A percentile compares a stretch with the other conserved stretches of the same genome.
phyloP scores from a whole-genome alignment of 2,797 vertebrate species.

The Ispidina picta region DNA sequence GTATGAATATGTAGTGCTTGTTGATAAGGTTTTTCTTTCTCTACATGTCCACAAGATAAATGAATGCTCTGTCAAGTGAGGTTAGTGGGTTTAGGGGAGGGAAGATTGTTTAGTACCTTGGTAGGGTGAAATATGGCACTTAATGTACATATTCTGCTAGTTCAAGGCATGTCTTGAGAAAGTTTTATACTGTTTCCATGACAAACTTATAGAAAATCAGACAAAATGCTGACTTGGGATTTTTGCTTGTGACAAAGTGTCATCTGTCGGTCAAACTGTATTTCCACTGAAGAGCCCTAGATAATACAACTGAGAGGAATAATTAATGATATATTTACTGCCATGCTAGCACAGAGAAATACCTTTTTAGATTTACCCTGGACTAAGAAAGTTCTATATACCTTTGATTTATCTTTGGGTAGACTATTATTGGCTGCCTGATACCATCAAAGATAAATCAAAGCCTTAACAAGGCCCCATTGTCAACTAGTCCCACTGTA shows the following conservation, averaged over 20 bases:
- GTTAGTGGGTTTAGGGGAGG: neutral
- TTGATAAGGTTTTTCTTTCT: neutral
- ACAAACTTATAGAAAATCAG: neutral
- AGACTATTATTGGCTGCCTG: neutral
- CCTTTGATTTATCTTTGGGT: constrained; percentile 35
- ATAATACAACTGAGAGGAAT: neutral
- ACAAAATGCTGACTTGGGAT: constrained; percentile 4
- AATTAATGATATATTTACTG: constrained; percentile 4
- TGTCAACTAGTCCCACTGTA: neutral
- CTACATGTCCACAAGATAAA: neutral
- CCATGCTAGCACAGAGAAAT: neutral
- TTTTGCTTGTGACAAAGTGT: neutral
- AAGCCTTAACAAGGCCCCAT: neutral
- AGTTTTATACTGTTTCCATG: neutral
- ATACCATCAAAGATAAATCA: constrained; percentile 3
- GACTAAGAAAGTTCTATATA: neutral
- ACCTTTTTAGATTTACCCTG: neutral
- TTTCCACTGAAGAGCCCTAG: neutral
- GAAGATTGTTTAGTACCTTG: neutral
- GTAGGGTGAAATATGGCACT: neutral
- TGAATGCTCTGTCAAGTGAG: neutral
- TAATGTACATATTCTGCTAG: neutral
- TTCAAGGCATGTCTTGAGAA: neutral
- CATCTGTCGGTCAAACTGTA: neutral
- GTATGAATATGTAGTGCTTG: neutral